Evolutionary conservation across 2,797 vertebrate species (phyloP), one percentile per base, ranked within the genome.

Genomic region (Tachyglossus aculeatus): DNA sequence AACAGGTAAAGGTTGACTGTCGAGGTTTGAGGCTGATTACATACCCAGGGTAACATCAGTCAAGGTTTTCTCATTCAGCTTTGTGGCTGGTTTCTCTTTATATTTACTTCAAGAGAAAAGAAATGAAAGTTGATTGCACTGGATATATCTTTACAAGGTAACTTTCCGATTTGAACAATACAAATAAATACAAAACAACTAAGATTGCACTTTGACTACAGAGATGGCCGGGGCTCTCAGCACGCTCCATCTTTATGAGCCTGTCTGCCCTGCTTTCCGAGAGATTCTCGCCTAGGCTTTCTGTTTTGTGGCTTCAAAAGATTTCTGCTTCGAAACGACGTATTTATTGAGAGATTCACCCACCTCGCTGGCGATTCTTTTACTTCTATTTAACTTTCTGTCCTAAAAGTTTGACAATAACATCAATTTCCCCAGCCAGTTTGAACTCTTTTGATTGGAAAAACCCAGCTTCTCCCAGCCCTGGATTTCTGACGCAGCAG

Each of bases 181-280:
- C 92, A 94, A 93, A 93, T 93, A 93, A 93, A 92, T 93, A 87
- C 93, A 93, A 93, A 92, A 85, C 87, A 91, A 92, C 43, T 81
- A 90, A 89, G 84, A 92, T 92, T 92, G 91, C 89, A 93, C 92
- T 91, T 91, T 86, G n/a, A 83, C 85, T 90, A 84, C 86, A 88
- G 88, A 91, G 91, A 93, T 66, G 67, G 80, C 60, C 59, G 74
- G 83, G 81, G 63, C 83, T 86, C 88, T 85, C 70, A 83, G 85
- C 47, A 74, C 75, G 83, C 83, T 87, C 73, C 60, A 76, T 73
- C 72, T 75, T 80, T 77, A 80, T 59, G 71, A 87, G 80, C 44
- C 86, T 67, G 58, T 80, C 82, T 50, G 77, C 79, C 34, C 58
- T 57, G 73, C 71, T 87, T 71, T 47, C 19, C 64, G 84, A 84